Evolutionary conservation across 92 coral and sea anemone genomes (phyloP), one percentile per base, ranked within the genome.

Genomic region (Montipora capitata): DNA sequence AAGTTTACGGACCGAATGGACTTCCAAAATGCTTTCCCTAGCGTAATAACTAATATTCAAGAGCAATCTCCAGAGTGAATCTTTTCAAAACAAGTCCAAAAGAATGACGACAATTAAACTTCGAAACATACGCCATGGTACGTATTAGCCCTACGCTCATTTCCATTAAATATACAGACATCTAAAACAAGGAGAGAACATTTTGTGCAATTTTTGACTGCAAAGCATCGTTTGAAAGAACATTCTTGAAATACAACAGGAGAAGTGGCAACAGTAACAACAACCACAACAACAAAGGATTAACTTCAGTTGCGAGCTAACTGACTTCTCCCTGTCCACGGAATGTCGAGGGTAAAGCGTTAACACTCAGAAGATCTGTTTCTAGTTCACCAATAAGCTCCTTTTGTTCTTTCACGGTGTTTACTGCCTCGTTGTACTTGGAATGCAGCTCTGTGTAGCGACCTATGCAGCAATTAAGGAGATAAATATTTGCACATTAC

Each of bases 311-410:
- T 54, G 59, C 14, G 3, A 8, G 59, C 14, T 1, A 13, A 59
- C 89, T 79, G 11, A 94, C 97, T 94, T 96, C 99, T 85, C 99
- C 99, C 87, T 97, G 99, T 2, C 99, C 99, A 12, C 99, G 94
- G 79, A 87, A 94, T 68, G 95, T 94, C 45, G 98, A 90, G 3
- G 99, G 99, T 1, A 96, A 82, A 9, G 98, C 99, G 85, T 97
- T 97, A 49, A 97, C 99, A 84, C 98, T 96, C n/a, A 97, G 95
- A 42, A 97, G 91, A 49, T 97, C 99, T 39, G 95, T 84, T 77
- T 97, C 99, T 77, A 97, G 95, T 27, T 97, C 98, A n/a, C 93
- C 64, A 39, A 97, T 97, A 57, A 97, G 95, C 40, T 97, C 99
- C 84, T 96, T 97, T 48, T 97, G 99, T 49, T 96, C 99, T 54